Conservation (phyloP, 2,888 invertebrate species). For the Eupithecia abbreviata region DNA sequence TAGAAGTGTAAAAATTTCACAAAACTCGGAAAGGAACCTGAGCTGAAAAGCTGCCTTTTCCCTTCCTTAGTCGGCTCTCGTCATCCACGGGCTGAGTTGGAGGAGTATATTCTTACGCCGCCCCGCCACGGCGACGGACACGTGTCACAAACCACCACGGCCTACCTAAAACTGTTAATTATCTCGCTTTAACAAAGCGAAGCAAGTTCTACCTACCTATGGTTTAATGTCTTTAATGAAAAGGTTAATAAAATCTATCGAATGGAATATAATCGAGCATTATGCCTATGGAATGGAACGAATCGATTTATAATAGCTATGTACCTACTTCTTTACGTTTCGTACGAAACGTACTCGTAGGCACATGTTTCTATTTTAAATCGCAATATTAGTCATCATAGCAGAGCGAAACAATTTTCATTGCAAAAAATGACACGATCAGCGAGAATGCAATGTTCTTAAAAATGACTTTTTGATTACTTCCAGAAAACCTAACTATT, state of each 20-base stretch:
- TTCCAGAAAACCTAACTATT: constrained; percentile 12
- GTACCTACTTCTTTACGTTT: background rate
- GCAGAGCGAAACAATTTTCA: background rate
- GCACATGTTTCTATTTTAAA: background rate
- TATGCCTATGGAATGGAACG: background rate
- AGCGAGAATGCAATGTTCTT: background rate
- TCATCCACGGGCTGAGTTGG: too few relatives aligned
- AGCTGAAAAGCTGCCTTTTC: too few relatives aligned
- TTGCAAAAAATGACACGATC: constrained; percentile 5
- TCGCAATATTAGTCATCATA: constrained; percentile 5
- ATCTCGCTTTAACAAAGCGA: background rate
- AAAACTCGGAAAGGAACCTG: too few relatives aligned
- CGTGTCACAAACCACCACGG: too few relatives aligned
- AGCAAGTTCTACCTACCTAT: background rate
- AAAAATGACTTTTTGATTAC: constrained; percentile 11
- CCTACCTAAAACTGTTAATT: too few relatives aligned
- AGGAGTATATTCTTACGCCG: too few relatives aligned
- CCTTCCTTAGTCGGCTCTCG: too few relatives aligned
- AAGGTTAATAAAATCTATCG: background rate
- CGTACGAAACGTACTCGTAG: background rate
- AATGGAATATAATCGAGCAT: background rate
- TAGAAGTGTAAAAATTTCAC: too few relatives aligned
- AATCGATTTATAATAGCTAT: background rate
- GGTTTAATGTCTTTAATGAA: background rate
- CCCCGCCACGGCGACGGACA: too few relatives aligned